phyloP scores from a whole-genome alignment of 1,140 invertebrate species.

The Zaprionus taronus region DNA sequence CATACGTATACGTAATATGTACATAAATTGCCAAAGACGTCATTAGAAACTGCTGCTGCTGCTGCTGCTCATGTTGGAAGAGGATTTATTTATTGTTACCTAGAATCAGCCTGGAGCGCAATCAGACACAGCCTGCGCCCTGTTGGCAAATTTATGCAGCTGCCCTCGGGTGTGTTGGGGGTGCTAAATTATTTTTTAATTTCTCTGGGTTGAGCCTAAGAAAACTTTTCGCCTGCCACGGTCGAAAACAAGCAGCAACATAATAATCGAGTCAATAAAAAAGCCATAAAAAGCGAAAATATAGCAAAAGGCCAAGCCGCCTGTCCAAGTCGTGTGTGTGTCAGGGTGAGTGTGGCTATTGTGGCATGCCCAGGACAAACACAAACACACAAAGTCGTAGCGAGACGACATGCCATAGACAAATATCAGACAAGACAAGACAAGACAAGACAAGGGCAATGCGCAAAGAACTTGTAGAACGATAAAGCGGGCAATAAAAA shows the following conservation, averaged over 20 bases:
- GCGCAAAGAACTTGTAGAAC: constrained; percentile 70
- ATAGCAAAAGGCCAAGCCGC: constrained; percentile 58
- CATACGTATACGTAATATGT: not conserved
- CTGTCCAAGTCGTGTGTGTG: constrained; percentile 57
- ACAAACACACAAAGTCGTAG: not conserved
- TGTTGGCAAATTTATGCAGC: constrained; percentile 66
- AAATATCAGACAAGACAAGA: constrained; percentile 79
- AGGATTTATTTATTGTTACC: constrained; percentile 31
- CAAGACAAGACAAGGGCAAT: constrained; percentile 48
- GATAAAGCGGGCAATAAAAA: constrained; percentile 82
- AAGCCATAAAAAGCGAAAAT: constrained; percentile 79
- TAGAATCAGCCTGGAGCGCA: constrained; percentile 38
- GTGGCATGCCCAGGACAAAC: constrained; percentile 30
- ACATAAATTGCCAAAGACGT: constrained; percentile 43
- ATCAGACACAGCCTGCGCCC: constrained; percentile 68
- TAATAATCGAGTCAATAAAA: constrained; percentile 83
- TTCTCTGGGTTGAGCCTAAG: constrained; percentile 55
- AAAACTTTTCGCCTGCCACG: constrained; percentile 61
- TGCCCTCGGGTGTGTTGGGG: constrained; percentile 50
- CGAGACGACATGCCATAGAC: constrained; percentile 72
- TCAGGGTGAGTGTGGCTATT: constrained; percentile 47
- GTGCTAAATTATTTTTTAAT: constrained; percentile 81
- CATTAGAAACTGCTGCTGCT: constrained; percentile 45
- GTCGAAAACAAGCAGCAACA: constrained; percentile 75
- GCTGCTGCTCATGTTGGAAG: not conserved